Evolutionary conservation across 1,140 invertebrate genomes (phyloP).

Genomic region (Neuroterus valhalla): DNA sequence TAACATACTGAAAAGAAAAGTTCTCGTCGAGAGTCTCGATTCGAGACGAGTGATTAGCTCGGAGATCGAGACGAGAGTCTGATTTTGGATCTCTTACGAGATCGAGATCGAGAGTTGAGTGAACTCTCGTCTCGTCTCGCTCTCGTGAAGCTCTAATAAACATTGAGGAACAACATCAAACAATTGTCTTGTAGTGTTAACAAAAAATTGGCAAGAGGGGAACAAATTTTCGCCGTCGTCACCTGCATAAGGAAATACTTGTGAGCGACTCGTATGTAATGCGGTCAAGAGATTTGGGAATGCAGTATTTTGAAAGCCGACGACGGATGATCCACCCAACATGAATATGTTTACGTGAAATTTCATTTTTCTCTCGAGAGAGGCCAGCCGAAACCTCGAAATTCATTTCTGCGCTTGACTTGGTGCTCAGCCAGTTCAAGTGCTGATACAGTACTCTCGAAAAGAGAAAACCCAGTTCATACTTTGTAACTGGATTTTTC

Average conservation of each 20-base stretch:
- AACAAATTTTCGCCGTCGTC: slow-evolving; percentile 59
- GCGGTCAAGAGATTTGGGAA: slow-evolving; percentile 57
- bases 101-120: too few relatives aligned
- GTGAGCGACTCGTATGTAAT: slow-evolving; percentile 43
- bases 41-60: too few relatives aligned
- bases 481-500: slow-evolving; percentile 21
- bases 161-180: too few relatives aligned
- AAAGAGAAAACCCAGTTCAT: slow-evolving; percentile 11
- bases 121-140: too few relatives aligned
- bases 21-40: too few relatives aligned
- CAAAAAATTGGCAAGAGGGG: slow-evolving; percentile 40
- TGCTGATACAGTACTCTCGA: slow-evolving; percentile 6
- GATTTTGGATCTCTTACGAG: too few relatives aligned
- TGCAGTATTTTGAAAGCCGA: slow-evolving; percentile 22
- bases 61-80: too few relatives aligned
- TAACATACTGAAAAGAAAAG: too few relatives aligned
- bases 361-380: neutral
- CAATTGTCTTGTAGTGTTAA: too few relatives aligned
- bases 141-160: too few relatives aligned
- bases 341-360: slow-evolving; percentile 11
- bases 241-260: slow-evolving; percentile 61
- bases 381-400: neutral
- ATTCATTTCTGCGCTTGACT: slow-evolving; percentile 30
- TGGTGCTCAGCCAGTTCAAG: slow-evolving; percentile 10
- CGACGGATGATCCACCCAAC: slow-evolving; percentile 15